Evolutionary conservation across 2,888 invertebrate genomes (phyloP), one percentile per base, ranked within the genome.

Genomic region (Macrophya alboannulata): DNA sequence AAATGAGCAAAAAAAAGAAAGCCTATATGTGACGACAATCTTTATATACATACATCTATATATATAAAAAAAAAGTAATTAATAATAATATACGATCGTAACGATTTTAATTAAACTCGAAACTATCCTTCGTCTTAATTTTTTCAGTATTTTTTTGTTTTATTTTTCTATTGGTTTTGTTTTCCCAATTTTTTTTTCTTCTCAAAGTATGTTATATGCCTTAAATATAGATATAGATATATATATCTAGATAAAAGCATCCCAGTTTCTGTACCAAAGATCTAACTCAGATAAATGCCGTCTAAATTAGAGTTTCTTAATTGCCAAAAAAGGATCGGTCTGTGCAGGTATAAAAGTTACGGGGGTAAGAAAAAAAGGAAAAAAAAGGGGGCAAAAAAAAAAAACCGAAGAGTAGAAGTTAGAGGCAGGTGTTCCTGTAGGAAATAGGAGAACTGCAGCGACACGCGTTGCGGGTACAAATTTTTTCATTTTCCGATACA

Each of bases 281-380:
- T 83, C 83, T 51, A 71, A 68, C 83, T 71, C 83, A 37, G 68
- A 83, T 68, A 83, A 83, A 71, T 68, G 31, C 68, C 83, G 68
- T 48, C 51, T 83, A 37, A 83, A 83, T 83, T 71, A 83, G 83
- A 83, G 68, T 83, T 71, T 83, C 83, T 71, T 83, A 83, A 83
- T 83, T 83, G 83, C 68, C 25, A 71, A 68, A 71, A 83, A 68
- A 51, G 55, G 45, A 68, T 68, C 68, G 68, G 83, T 51, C n/a
- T n/a, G n/a, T n/a, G n/a, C 40, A 43, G 83, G 71, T 62, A 43
- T 65, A 25, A 81, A 62, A 43, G 83, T 4, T 51, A 59, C 25
- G 31, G 31, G 68, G 62, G 9, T 40, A 31, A 68, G 37, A 21
- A 37, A 15, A 37, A 37, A 25, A 43, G 2, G 10, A 59, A 9